Evolutionary conservation across 53 echinoderm and acorn worm species (phyloP), one percentile per base, ranked within the genome.

Genomic region (Stichopus horrens): DNA sequence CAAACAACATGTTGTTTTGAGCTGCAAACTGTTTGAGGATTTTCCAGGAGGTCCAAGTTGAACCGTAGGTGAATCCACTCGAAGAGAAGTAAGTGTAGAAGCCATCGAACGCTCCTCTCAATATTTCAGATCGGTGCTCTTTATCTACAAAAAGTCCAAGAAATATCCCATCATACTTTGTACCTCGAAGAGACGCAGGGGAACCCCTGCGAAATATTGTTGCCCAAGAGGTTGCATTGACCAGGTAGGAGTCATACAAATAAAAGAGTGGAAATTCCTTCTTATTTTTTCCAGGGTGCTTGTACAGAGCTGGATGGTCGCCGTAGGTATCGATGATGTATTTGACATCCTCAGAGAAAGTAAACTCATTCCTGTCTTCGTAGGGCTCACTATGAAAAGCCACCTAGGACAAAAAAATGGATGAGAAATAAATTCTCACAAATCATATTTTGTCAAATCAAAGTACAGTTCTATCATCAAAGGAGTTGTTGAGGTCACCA

Each of bases 41-140:
- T 20, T 88, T 90, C 97, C 97, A 97, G 82, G 94, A 91, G 53
- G 83, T 86, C 94, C 94, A 97, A 57, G 88, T 94, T 20, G 97
- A 97, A 5, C 90, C 97, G 58, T 90, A 94, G 1, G 97, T 92
- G 65, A 97, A 97, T 63, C 86, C 92, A 75, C 88, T 94, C 55
- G 95, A 89, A 7, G 97, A 95, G 83, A 97, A 97, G 65, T 97
- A 97, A 1, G 97, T 97, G 87, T 97, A 97, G 83, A 97, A 97
- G 21, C 97, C 95, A 66, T 95, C 94, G 73, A 97, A 95, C 7
- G 92, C 93, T 9, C 90, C 89, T 0, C 52, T 59, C 5, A 91
- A 54, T 18, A 97, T 81, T 7, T 97, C 95, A 0, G 89, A 63
- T 7, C 83, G 89, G 75, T 97, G 95, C 58, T 93, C 88, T 21